A percentile compares a stretch with the other conserved stretches of the same genome.
These are phyloP conservation scores for Corythornis cristatus DNA, from an alignment of 2,113 vertebrate genomes.

Conservation along the genomic window DNA sequence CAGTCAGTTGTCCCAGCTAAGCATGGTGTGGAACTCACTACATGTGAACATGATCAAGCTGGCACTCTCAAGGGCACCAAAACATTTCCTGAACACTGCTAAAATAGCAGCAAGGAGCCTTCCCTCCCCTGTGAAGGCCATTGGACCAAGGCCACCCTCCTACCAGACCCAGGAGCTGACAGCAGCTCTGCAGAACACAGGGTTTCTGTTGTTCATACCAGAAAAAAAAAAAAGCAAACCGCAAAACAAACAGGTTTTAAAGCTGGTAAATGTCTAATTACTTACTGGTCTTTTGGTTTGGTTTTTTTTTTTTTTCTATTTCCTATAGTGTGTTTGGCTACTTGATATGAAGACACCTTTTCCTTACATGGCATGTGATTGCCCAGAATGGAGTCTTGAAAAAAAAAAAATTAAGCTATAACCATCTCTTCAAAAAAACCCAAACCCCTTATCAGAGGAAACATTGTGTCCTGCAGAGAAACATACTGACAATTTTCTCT, in stretches of 20 bases:
- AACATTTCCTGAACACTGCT: background rate
- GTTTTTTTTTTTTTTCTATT: too few relatives aligned
- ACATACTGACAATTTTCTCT: background rate
- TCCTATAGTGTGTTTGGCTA: background rate
- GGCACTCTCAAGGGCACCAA: background rate
- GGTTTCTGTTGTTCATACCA: background rate
- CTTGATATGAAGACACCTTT: background rate
- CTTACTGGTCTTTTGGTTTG: too few relatives aligned
- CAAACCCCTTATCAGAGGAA: background rate
- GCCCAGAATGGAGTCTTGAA: background rate
- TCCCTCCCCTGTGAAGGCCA: background rate
- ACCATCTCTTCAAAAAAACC: background rate
- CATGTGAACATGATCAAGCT: background rate
- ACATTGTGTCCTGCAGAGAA: background rate
- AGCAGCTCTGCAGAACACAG: background rate
- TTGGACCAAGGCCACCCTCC: background rate
- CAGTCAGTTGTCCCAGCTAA: background rate
- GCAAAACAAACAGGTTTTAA: background rate
- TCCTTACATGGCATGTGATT: accelerated
- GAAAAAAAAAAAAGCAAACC: background rate
- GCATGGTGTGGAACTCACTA: background rate
- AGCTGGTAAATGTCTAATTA: background rate
- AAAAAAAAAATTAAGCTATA: background rate
- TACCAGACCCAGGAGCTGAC: background rate
- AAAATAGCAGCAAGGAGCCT: background rate